A percentile compares a stretch with the other conserved stretches of the same genome.
Conservation (phyloP, 2,113 vertebrate genomes). For the Ramphastos sulfuratus region DNA sequence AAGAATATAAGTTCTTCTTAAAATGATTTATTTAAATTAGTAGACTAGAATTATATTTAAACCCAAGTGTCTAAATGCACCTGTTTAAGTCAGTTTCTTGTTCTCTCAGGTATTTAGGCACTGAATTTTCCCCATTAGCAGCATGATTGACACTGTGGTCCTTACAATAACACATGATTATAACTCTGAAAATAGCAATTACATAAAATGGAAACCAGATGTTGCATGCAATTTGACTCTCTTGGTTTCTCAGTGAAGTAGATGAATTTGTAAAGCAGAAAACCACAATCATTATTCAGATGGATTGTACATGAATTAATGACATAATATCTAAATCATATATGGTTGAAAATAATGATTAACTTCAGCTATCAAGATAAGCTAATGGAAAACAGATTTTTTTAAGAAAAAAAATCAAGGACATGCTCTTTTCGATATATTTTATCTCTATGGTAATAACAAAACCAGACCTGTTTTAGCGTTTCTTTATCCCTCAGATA, state of each 20-base stretch:
- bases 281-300: constrained; percentile 88
- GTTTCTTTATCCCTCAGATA: constrained; percentile 58
- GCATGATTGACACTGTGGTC: constrained; percentile 89
- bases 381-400: constrained; percentile 82
- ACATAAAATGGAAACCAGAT: constrained; percentile 90
- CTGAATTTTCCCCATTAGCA: constrained; percentile 83
- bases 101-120: constrained; percentile 85
- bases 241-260: constrained; percentile 84
- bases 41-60: constrained; percentile 79
- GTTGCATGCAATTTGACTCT: constrained; percentile 83
- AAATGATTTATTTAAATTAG: constrained; percentile 84
- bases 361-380: constrained; percentile 85
- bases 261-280: constrained; percentile 89
- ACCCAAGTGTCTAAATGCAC: constrained; percentile 80
- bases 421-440: constrained; percentile 67
- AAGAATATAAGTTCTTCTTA: constrained; percentile 78
- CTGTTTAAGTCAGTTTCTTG: constrained; percentile 82
- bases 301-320: constrained; percentile 89
- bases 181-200: constrained; percentile 91
- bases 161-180: constrained; percentile 93
- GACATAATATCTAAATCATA: constrained; percentile 91
- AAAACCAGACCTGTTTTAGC: constrained; percentile 72
- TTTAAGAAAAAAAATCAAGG: constrained; percentile 50
- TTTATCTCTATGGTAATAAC: constrained; percentile 76
- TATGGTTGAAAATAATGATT: constrained; percentile 84